Evolutionary conservation across 2,888 invertebrate genomes (phyloP).

Genomic region (Hemaris fuciformis): DNA sequence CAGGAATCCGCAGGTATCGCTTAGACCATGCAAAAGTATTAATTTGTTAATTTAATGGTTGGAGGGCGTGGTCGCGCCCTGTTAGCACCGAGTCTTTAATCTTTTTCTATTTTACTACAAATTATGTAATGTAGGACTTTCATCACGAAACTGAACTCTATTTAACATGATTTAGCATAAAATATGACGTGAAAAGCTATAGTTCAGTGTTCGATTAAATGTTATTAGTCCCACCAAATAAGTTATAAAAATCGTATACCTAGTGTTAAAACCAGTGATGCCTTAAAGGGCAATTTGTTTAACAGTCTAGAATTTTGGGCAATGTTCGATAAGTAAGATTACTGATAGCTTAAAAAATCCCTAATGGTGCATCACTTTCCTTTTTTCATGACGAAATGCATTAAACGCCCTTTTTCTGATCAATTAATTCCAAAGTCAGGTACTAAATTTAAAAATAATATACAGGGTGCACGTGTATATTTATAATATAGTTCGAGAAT

Average conservation of each 20-base stretch:
- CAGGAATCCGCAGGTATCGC: constrained; percentile 73
- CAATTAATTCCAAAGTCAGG: constrained; percentile 64
- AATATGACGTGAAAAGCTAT: no score
- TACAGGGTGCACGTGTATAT: constrained; percentile 39
- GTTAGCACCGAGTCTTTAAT: constrained; percentile 31
- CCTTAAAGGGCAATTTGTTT: neutral
- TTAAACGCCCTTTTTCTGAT: constrained; percentile 59
- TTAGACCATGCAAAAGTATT: constrained; percentile 55
- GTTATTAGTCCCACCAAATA: no score
- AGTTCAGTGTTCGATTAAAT: no score
- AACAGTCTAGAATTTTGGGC: neutral
- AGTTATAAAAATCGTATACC: neutral
- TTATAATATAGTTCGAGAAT: neutral
- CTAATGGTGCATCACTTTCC: constrained; percentile 37
- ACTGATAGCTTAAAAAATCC: constrained; percentile 5
- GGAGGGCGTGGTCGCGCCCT: constrained; percentile 49
- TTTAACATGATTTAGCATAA: neutral
- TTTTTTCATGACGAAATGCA: constrained; percentile 49
- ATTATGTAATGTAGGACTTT: neutral
- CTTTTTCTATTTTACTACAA: constrained; percentile 8
- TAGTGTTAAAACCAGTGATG: no score
- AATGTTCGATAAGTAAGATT: neutral
- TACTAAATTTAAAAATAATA: constrained; percentile 44
- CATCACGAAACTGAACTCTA: neutral
- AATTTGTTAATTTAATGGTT: constrained; percentile 64